Conservation (phyloP, 2,113 vertebrate species). For the Balaeniceps rex region DNA sequence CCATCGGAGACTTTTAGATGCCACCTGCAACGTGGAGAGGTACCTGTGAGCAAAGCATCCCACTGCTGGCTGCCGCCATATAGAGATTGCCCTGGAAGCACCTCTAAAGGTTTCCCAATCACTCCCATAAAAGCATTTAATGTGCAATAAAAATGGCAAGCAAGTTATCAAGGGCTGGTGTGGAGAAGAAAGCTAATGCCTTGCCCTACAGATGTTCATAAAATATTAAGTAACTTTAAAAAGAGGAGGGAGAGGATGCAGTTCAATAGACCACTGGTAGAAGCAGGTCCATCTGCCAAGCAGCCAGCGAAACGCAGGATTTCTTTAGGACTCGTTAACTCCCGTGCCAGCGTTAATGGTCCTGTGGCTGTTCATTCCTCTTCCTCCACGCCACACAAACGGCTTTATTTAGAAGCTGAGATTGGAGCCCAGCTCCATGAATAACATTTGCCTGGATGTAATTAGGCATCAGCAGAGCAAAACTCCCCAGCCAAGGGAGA, state of each 20-base stretch:
- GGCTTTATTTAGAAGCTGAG: conserved; percentile 39
- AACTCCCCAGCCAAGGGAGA: not conserved
- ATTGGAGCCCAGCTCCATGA: not conserved
- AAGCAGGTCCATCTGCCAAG: not conserved
- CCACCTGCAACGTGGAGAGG: not conserved
- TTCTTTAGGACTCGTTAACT: conserved; percentile 20
- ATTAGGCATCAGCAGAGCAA: conserved; percentile 5
- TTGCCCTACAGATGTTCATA: conserved; percentile 44
- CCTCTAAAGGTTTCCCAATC: not conserved
- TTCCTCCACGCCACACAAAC: not conserved
- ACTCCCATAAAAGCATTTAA: conserved; percentile 31
- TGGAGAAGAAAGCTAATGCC: not conserved
- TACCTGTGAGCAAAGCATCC: rapidly evolving
- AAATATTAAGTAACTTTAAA: conserved; percentile 53
- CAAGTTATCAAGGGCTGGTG: not conserved
- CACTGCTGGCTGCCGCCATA: not conserved
- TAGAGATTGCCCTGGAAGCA: not conserved
- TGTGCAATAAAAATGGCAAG: not conserved
- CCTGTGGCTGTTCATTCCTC: not conserved
- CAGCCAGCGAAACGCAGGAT: not conserved
- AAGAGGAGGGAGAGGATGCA: not conserved
- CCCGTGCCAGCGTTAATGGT: not conserved
- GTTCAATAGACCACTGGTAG: not conserved
- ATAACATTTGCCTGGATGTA: not conserved
- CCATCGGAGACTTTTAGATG: not conserved